Conservation (phyloP, 30 jellyfish, hydroid and myxozoan species). For the Aurelia sp. region DNA sequence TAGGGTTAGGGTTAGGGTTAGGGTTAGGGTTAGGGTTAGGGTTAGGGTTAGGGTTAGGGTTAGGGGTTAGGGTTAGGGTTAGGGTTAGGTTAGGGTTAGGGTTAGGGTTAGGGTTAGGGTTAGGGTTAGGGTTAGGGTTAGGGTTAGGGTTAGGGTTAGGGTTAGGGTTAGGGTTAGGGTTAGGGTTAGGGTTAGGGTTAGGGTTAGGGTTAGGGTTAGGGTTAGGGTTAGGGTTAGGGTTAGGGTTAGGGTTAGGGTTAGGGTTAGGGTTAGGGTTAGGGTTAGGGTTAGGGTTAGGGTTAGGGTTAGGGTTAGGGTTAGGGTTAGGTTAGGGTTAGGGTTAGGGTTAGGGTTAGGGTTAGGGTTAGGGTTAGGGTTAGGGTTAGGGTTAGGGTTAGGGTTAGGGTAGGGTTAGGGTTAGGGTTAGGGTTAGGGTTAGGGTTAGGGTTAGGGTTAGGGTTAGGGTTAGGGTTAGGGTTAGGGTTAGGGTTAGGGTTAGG, state of each 20-base stretch:
- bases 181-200: too few relatives aligned
- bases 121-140: too few relatives aligned
- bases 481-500: background rate
- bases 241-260: conserved; percentile 14
- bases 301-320: conserved; percentile 1
- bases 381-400: background rate
- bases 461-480: background rate
- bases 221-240: conserved; percentile 1
- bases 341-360: conserved; percentile 20
- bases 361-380: conserved; percentile 20
- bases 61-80: too few relatives aligned
- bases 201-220: too few relatives aligned
- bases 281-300: background rate
- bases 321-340: background rate
- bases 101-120: too few relatives aligned
- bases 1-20: too few relatives aligned
- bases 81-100: too few relatives aligned
- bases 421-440: conserved; percentile 23
- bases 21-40: too few relatives aligned
- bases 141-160: too few relatives aligned
- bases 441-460: conserved; percentile 9
- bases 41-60: too few relatives aligned
- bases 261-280: conserved; percentile 16
- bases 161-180: too few relatives aligned
- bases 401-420: background rate